Base-by-base conservation (phyloP, 2,888 invertebrate species). In the Tromatobia lineatoria region DNA sequence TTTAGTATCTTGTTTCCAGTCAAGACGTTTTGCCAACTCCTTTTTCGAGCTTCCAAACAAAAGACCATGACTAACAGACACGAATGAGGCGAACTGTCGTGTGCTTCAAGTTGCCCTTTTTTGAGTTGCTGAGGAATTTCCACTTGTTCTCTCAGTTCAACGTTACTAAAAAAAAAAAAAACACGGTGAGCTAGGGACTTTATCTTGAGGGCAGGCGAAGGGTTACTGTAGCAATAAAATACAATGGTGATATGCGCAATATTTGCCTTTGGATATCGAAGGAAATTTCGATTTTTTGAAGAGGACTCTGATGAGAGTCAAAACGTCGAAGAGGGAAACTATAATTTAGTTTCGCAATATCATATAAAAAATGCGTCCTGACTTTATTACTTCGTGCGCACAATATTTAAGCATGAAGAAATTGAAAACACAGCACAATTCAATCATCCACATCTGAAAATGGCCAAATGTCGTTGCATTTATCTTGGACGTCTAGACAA, bases 1-100 rank as follows among this genome's bases (percentile, higher is more conserved):
- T 82, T 82, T 52, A 71, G 42, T 69, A 34, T 42, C 66, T 59
- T 34, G 64, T 45, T 59, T 61, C 20, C 47, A 71, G n/a, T 20
- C 20, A 57, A 42, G 61, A 77, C 45, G 47, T 82, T 71, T 71
- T 23, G 66, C 50, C 67, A 29, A 67, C 47, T 73, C 11, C 18
- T 66, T 47, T 73, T 67, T 45, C 52, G 13, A 38, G 66, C n/a
- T 52, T 52, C 50, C 61, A 52, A 45, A 11, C 23, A 20, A 29
- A 42, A 61, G 38, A 52, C 20, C 20, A n/a, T 23, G 66, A 66
- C 54, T 23, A 66, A 66, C 66, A 18, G 38, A 47, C 45, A 42
- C 52, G 59, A 73, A 71, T 42, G 59, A 15, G 59, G 59, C 15
- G 29, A 59, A 29, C 20, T 54, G 7, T 54, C 54, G 11, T 54